Evolutionary conservation across 2,113 vertebrate species (phyloP).

Genomic region (Diadophis punctatus): DNA sequence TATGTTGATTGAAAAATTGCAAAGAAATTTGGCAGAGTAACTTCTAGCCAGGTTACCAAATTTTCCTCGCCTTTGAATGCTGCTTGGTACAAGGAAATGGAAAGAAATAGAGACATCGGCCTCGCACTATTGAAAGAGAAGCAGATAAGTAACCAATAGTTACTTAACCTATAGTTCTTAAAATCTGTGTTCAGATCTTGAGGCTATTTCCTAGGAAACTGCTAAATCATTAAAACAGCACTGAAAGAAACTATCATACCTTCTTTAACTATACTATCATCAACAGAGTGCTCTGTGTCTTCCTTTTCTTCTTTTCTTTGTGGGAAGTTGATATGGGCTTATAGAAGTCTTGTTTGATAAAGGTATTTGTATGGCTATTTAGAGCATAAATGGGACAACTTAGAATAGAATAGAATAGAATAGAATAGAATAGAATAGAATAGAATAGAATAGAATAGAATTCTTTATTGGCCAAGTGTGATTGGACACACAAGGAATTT

Average conservation of each 20-base stretch:
- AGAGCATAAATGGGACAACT: neutral
- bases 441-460: too few species aligned
- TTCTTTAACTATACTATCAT: neutral
- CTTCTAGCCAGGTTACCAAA: constrained; percentile 11
- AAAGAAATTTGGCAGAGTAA: constrained; percentile 10
- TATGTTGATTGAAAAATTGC: neutral
- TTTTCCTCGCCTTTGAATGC: constrained; percentile 15
- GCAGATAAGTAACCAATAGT: constrained; percentile 3
- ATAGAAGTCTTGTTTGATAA: neutral
- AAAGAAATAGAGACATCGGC: neutral
- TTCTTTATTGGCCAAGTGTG: too few species aligned
- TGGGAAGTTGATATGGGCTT: neutral
- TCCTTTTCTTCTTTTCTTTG: neutral
- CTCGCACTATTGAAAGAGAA: neutral
- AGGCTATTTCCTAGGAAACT: constrained; percentile 13
- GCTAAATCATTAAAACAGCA: neutral
- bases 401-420: too few species aligned
- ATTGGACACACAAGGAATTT: too few species aligned
- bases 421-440: too few species aligned
- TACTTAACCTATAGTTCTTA: neutral
- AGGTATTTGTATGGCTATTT: neutral
- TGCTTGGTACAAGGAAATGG: neutral
- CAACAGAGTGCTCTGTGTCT: neutral
- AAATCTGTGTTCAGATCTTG: neutral
- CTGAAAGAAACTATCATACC: neutral